Conservation (phyloP, 2,113 vertebrate genomes). For the Otolemur garnettii region DNA sequence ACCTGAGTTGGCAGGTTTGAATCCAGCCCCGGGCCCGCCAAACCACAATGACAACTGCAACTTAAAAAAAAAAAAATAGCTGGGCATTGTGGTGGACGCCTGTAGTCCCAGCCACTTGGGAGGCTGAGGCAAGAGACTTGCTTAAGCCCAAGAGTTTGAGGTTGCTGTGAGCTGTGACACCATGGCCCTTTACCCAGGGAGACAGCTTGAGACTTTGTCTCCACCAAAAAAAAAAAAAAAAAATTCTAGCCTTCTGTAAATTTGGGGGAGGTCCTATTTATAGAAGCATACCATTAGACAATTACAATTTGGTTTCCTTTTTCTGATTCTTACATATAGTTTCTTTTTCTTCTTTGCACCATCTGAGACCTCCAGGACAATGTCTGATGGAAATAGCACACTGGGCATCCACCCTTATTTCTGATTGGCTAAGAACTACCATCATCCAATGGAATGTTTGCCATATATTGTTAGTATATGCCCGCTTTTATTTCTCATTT, state of each 20-base stretch:
- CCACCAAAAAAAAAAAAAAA: too few species aligned
- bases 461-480: not conserved
- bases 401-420: not conserved
- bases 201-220: too few species aligned
- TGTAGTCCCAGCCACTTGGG: too few species aligned
- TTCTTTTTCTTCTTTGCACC: not conserved
- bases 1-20: too few species aligned
- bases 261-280: not conserved
- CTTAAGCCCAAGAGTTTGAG: too few species aligned
- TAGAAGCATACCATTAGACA: not conserved
- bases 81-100: too few species aligned
- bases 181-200: too few species aligned
- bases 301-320: not conserved
- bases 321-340: not conserved
- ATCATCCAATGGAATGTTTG: not conserved
- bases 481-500: not conserved
- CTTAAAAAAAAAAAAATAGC: too few species aligned
- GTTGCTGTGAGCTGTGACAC: too few species aligned
- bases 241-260: conserved; percentile 45
- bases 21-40: too few species aligned
- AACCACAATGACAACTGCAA: too few species aligned
- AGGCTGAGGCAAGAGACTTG: too few species aligned
- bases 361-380: not conserved
- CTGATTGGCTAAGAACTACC: not conserved
- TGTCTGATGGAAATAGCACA: not conserved